Evolutionary conservation across 2,113 vertebrate genomes (phyloP), one percentile per base, ranked within the genome.

Genomic region (Anolis sagrei): DNA sequence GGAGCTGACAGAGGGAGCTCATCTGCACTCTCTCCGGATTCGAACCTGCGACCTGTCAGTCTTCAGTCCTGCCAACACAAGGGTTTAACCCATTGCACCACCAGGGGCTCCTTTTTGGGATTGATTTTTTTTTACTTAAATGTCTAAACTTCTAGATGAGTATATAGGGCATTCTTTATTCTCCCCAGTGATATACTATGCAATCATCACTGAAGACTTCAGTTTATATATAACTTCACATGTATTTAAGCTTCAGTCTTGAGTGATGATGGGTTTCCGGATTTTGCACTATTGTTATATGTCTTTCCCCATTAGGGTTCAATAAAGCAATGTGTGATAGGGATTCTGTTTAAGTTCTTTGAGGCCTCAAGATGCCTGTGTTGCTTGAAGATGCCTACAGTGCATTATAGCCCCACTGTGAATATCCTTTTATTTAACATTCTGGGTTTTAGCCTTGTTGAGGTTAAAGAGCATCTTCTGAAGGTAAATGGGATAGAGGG

Each of bases 391-490:
- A 54, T 54, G n/a, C 7, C 10, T 32, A 21, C 25, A 32, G 29
- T 25, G 18, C 21, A 76, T 76, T 34, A 23, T 29, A 48, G 51
- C 25, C 36, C 8, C 32, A 36, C 14, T 69, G 68, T 51, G 27
- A 85, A 39, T 39, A 75, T 75, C 48, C 21, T 76, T 64, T 34
- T 27, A 44, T 44, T 62, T 58, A 74, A 51, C 79, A 73, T 82
- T 82, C 81, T 73, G 29, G n/a, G 36, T 7, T 79, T 68, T 14
- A 58, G 54, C 54, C 14, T 58, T 58, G 14, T 58, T 58, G 16
- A 58, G n/a, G 7, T 80, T 51, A 32, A 10, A 34, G 39, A 44
- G 79, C 69, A 69, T 29, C 39, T 16, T 32, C 16, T 81, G 64
- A 19, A 81, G 27, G 25, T 27, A 68, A 68, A 23, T 34, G 29